Conservation (phyloP, 2,888 invertebrate genomes). For the Drosophila maculinotata region DNA sequence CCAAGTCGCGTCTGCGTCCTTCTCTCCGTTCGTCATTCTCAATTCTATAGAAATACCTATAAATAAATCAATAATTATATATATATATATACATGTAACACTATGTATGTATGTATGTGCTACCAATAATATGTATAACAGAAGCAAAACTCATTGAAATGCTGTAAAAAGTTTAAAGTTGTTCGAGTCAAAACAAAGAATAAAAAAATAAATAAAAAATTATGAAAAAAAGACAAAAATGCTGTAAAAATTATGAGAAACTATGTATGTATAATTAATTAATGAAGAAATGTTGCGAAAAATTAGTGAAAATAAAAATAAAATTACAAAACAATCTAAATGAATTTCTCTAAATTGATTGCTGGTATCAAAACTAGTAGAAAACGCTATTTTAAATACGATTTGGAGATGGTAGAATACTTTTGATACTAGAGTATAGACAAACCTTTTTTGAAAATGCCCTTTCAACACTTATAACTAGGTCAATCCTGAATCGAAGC, state of each 20-base stretch:
- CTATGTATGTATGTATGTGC: conserved; percentile 37
- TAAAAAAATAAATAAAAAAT: conserved; percentile 24
- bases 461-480: too few species aligned
- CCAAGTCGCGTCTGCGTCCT: conserved; percentile 28
- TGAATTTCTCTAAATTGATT: too few species aligned
- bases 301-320: conserved; percentile 72
- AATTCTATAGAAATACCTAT: conserved; percentile 37
- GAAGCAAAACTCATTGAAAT: conserved; percentile 56
- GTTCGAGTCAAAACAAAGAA: conserved; percentile 60
- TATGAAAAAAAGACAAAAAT: conserved; percentile 20
- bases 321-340: conserved; percentile 24
- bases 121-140: conserved; percentile 40
- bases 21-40: conserved; percentile 43
- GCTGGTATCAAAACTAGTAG: too few species aligned
- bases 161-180: conserved; percentile 73
- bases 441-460: too few species aligned
- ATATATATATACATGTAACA: conserved; percentile 11
- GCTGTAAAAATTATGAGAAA: conserved; percentile 70
- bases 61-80: too few species aligned
- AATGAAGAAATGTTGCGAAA: conserved; percentile 68
- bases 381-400: too few species aligned
- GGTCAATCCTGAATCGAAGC: too few species aligned
- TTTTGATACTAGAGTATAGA: too few species aligned
- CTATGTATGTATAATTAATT: conserved; percentile 73
- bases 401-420: too few species aligned